Evolutionary conservation across 2,888 invertebrate genomes (phyloP), one percentile per base, ranked within the genome.

Genomic region (Netelia virgata): DNA sequence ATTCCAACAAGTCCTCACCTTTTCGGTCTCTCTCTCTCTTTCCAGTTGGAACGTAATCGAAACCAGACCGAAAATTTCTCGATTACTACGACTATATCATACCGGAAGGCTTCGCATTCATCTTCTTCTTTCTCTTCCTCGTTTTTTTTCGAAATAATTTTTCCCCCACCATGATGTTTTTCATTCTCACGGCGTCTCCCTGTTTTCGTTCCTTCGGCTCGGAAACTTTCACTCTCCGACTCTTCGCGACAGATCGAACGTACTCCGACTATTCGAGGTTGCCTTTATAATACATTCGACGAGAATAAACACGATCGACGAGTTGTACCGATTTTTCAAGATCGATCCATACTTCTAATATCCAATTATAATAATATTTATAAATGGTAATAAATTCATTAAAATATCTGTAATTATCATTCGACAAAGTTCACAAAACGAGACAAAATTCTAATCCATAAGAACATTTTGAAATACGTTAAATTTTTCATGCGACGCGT

Each of bases 21-120:
- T 28, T 47, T 78, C 61, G 47, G 8, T 53, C 59, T 50, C 61
- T 63, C 47, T 36, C n/a, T n/a, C 11, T 36, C n/a, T 16, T 64
- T 36, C 3, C 20, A 18, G 28, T 1, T 53, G 28, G 64, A 64
- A 16, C 3, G n/a, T 23, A 10, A 14, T 20, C 36, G 18, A 72
- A 47, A 43, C 28, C 3, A 41, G n/a, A 72, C 57, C 36, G 57
- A 79, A 79, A 73, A 66, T 41, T 55, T 50, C 66, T 50, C 72
- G 41, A 79, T 79, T 64, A 72, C 57, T 66, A 66, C 68, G 59
- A 63, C 5, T 6, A 6, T 59, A 47, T 8, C 80, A 68, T 68
- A 59, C 59, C 80, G 73, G 70, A 78, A 59, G 63, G 50, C 73
- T 47, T 59, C 61, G n/a, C 43, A 20, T 73, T 61, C n/a, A 3